Evolutionary conservation across 2,113 vertebrate species (phyloP).

Genomic region (Desmodus rotundus): DNA sequence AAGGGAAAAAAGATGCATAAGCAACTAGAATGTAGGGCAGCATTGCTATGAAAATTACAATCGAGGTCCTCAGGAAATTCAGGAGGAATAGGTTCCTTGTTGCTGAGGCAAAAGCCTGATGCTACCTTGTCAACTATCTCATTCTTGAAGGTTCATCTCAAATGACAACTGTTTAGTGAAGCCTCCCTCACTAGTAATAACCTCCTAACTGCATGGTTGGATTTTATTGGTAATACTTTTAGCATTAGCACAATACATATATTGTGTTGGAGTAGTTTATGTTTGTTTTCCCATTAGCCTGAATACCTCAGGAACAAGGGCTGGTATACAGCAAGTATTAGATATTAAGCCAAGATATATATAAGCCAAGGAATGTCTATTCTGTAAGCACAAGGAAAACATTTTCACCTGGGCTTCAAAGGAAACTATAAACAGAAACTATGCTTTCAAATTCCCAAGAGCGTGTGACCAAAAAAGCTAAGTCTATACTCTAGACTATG

Average conservation of each 20-base stretch:
- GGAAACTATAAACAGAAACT: conserved; percentile 19
- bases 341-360: neutral
- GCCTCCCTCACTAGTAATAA: neutral
- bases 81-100: neutral
- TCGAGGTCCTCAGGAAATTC: neutral
- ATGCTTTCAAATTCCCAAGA: conserved; percentile 26
- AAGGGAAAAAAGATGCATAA: neutral
- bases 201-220: neutral
- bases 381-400: neutral
- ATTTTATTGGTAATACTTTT: neutral
- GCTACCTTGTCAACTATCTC: neutral
- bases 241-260: neutral
- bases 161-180: conserved; percentile 17
- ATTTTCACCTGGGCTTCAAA: neutral
- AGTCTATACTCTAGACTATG: neutral
- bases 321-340: neutral
- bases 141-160: conserved; percentile 23
- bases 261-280: neutral
- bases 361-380: neutral
- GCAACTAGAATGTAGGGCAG: neutral
- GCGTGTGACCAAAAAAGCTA: neutral
- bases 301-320: neutral
- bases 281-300: neutral
- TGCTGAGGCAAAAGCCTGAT: neutral
- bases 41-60: neutral